Base-by-base conservation (phyloP, 2,888 invertebrate genomes). In the Trypoxylon attenuatum region DNA sequence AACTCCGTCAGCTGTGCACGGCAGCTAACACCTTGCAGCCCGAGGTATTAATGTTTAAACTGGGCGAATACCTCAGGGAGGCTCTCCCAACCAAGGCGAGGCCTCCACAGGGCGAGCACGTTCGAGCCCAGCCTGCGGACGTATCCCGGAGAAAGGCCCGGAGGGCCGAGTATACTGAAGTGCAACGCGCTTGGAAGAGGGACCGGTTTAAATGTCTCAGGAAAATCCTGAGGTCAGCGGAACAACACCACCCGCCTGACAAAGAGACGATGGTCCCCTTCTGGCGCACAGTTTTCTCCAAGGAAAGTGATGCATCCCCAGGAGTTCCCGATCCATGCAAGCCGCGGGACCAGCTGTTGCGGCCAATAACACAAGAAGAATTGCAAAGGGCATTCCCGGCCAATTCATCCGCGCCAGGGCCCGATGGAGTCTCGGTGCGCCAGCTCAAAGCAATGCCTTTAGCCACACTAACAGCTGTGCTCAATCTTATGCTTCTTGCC, bases 401-500 rank as follows among this genome's bases (percentile, higher is more conserved):
- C 1, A 2, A 29, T 0, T 23, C 41, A 0, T 60, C 73, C 0
- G 22, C 64, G 1, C 56, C 61, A 6, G 55, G 71, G 5, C 65
- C 73, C 0, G 65, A 64, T 18, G 41, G 56, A 0, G 10, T 70
- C 0, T 23, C 65, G 1, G 52, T 43, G 0, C 45, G 19, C 25
- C 16, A 49, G 5, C 52, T 60, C 6, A 66, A 51, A 3, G 10
- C 2, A 1, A 50, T 59, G 0, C 71, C 71, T 0, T 0, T 27
- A 1, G 53, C 41, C 8, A 49, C 71, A 0, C 29, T 45, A 25
- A 13, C 39, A 0, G 15, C 41, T 8, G 33, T 72, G 10, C 52
- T 67, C 6, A 72, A 72, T 5, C 27, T 73, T 4, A 21, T 68
- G 0, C 19, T 75, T 8, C 5, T 55, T 0, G 61, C 66, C 25